A percentile compares a stretch with the other conserved stretches of the same genome.
phyloP scores from a whole-genome alignment of 2,888 invertebrate genomes.

The Caenorhabditis becei region DNA sequence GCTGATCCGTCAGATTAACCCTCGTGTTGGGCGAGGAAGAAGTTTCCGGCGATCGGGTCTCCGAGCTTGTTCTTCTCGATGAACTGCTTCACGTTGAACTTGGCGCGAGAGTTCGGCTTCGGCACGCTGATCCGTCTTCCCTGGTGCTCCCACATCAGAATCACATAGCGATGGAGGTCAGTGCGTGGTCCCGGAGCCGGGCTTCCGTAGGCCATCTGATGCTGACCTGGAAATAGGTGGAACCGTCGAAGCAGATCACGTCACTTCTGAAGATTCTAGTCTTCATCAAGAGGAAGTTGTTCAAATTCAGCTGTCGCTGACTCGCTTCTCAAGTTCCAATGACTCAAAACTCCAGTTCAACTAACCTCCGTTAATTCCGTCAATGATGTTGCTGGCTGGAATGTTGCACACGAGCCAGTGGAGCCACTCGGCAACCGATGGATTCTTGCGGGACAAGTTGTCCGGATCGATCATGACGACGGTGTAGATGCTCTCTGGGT shows the following conservation, averaged over 20 bases:
- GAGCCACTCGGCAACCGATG: conserved; percentile 82
- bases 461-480: conserved; percentile 82
- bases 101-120: conserved; percentile 78
- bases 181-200: conserved; percentile 81
- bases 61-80: conserved; percentile 81
- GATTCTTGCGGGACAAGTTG: conserved; percentile 81
- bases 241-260: background rate
- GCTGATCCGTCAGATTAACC: conserved; percentile 22
- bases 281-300: background rate
- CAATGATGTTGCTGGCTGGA: conserved; percentile 80
- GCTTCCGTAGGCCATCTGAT: conserved; percentile 81
- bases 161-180: conserved; percentile 80
- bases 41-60: conserved; percentile 81
- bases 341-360: background rate
- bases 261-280: background rate
- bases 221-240: conserved; percentile 74
- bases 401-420: conserved; percentile 81
- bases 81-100: conserved; percentile 81
- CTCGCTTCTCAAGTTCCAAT: background rate
- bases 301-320: background rate
- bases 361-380: conserved; percentile 81
- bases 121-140: conserved; percentile 76
- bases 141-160: conserved; percentile 81
- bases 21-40: conserved; percentile 80
- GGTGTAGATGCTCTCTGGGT: conserved; percentile 81